phyloP scores from a whole-genome alignment of 2,888 invertebrate genomes.

The Ctena decussata region DNA sequence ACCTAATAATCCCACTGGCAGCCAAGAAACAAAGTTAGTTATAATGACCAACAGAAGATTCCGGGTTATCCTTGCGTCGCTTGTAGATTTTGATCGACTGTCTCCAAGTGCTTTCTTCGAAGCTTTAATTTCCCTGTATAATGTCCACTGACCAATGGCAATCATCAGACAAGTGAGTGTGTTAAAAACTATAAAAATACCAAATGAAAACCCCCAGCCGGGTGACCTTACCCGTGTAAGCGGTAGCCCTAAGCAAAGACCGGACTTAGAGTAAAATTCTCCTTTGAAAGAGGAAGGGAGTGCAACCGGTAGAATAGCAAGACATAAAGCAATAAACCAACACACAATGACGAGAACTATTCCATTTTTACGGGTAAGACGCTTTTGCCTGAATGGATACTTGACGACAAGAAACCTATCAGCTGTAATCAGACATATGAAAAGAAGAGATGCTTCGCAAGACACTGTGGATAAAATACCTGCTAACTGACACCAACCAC shows the following conservation, averaged over 20 bases:
- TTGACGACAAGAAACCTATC: slow-evolving; percentile 90
- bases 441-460: slow-evolving; percentile 90
- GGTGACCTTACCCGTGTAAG: slow-evolving; percentile 82
- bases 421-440: slow-evolving; percentile 89
- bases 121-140: slow-evolving; percentile 76
- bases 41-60: slow-evolving; percentile 82
- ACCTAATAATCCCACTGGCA: slow-evolving; percentile 75
- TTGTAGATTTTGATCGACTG: slow-evolving; percentile 26
- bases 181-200: slow-evolving; percentile 83
- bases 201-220: slow-evolving; percentile 85
- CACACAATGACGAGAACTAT: slow-evolving; percentile 64
- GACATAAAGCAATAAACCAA: slow-evolving; percentile 76
- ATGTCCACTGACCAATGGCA: slow-evolving; percentile 80
- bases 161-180: slow-evolving; percentile 81
- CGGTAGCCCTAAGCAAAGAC: slow-evolving; percentile 84
- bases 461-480: slow-evolving; percentile 84
- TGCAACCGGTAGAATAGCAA: slow-evolving; percentile 82
- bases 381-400: slow-evolving; percentile 87
- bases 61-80: slow-evolving; percentile 72
- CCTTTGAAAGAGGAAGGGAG: slow-evolving; percentile 79
- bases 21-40: slow-evolving; percentile 83
- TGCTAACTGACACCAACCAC: slow-evolving; percentile 66
- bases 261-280: slow-evolving; percentile 81
- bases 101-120: background rate
- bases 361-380: slow-evolving; percentile 71